phyloP scores from a whole-genome alignment of 1,140 invertebrate species.

The Trachymyrmex septentrionalis region DNA sequence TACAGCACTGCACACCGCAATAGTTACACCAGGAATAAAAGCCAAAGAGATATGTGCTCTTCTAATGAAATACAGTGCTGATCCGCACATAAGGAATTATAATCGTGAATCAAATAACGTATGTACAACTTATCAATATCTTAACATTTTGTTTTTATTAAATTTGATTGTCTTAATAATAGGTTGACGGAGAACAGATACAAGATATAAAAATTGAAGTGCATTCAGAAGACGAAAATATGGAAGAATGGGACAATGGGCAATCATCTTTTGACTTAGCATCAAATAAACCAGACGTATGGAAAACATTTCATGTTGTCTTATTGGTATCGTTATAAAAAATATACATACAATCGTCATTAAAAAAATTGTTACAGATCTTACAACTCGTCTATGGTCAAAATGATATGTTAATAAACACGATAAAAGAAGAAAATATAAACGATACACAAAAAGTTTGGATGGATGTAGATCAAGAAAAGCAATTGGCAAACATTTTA shows the following conservation, averaged over 20 bases:
- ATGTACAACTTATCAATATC: neutral
- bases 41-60: conserved; percentile 80
- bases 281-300: conserved; percentile 80
- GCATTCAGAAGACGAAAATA: conserved; percentile 74
- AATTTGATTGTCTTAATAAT: conserved; percentile 36
- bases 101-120: conserved; percentile 57
- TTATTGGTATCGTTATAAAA: neutral
- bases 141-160: neutral
- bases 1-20: conserved; percentile 82
- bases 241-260: conserved; percentile 63
- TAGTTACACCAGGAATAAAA: conserved; percentile 76
- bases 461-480: conserved; percentile 69
- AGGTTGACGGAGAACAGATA: conserved; percentile 39
- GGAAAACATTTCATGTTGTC: neutral
- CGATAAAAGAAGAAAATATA: conserved; percentile 69
- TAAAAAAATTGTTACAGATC: conserved; percentile 69
- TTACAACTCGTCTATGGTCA: conserved; percentile 67
- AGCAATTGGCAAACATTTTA: conserved; percentile 76
- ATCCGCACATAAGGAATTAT: conserved; percentile 78
- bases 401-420: neutral
- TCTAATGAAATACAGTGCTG: conserved; percentile 79
- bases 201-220: conserved; percentile 64
- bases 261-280: conserved; percentile 82
- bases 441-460: conserved; percentile 60
- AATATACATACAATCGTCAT: conserved; percentile 21